A percentile compares a stretch with the other conserved stretches of the same genome.
Conservation (phyloP, 2,113 vertebrate genomes). For the Bettongia penicillata region DNA sequence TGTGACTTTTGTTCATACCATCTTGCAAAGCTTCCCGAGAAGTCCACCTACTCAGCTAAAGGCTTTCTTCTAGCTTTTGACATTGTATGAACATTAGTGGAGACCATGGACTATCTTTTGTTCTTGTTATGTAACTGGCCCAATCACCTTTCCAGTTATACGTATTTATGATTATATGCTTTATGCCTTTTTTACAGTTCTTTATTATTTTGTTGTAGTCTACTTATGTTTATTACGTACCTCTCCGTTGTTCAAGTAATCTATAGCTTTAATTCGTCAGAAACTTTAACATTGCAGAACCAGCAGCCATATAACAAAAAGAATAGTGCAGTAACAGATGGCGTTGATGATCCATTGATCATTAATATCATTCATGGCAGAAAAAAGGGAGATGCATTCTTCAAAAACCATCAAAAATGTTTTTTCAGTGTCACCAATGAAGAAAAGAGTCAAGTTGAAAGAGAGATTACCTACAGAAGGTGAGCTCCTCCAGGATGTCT, state of each 20-base stretch:
- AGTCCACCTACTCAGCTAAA: not conserved
- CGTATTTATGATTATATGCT: not conserved
- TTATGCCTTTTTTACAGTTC: not conserved
- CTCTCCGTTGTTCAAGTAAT: not conserved
- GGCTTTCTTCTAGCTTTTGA: not conserved
- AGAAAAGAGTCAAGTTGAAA: not conserved
- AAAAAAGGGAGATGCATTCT: not conserved
- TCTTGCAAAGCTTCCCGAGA: not conserved
- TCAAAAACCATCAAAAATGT: not conserved
- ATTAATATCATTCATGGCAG: not conserved
- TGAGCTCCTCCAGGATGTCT: not conserved
- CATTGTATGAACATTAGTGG: not conserved
- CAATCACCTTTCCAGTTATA: not conserved
- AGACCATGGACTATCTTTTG: not conserved
- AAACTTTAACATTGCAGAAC: not conserved
- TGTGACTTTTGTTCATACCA: not conserved
- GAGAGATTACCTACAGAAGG: not conserved
- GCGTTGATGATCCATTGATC: not conserved
- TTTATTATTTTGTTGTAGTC: not conserved
- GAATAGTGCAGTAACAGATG: not conserved
- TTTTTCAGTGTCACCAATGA: not conserved
- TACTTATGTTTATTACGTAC: not conserved
- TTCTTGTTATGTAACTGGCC: not conserved
- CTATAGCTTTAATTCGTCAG: not conserved
- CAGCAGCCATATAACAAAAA: not conserved